Percentiles rank a stretch among this genome's conserved stretches.
These are phyloP conservation scores for Tolypeutes matacus DNA, from an alignment of 2,797 vertebrate species.

Conservation along the genomic window DNA sequence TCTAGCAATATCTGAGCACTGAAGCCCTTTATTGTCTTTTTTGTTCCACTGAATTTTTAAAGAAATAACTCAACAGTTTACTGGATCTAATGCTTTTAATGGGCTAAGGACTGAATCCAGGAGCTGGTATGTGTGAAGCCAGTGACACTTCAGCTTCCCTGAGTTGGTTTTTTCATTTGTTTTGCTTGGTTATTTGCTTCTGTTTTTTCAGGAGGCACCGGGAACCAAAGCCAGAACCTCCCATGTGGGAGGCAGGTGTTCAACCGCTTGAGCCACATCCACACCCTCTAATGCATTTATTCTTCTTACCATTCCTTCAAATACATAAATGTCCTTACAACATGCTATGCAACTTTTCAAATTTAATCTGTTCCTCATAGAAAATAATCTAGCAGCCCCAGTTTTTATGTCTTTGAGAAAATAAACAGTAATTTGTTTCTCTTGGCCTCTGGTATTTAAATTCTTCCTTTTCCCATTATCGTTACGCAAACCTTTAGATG, in stretches of 20 bases:
- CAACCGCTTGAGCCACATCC: too few species aligned
- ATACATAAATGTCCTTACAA: background rate
- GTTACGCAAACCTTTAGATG: background rate
- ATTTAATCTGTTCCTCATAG: background rate
- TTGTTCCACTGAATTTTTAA: background rate
- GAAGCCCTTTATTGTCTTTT: background rate
- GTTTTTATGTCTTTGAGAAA: background rate
- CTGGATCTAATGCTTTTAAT: background rate
- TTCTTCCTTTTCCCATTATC: background rate
- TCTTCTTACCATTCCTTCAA: background rate
- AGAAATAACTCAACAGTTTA: conserved; percentile 17
- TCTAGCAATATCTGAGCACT: background rate
- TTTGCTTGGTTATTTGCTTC: too few species aligned
- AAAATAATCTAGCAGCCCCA: background rate
- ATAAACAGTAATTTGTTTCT: background rate
- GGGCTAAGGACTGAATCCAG: too few species aligned
- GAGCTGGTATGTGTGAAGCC: too few species aligned
- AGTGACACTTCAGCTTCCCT: too few species aligned
- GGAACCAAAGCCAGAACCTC: too few species aligned
- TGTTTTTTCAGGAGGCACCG: too few species aligned
- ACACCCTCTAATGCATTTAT: background rate
- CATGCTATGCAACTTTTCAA: background rate
- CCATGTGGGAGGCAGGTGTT: too few species aligned
- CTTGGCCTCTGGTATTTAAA: rapidly evolving
- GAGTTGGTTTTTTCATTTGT: too few species aligned